A percentile compares a stretch with the other conserved stretches of the same genome.
phyloP scores from a whole-genome alignment of 2,888 invertebrate species.

The Drosophila antonietae region DNA sequence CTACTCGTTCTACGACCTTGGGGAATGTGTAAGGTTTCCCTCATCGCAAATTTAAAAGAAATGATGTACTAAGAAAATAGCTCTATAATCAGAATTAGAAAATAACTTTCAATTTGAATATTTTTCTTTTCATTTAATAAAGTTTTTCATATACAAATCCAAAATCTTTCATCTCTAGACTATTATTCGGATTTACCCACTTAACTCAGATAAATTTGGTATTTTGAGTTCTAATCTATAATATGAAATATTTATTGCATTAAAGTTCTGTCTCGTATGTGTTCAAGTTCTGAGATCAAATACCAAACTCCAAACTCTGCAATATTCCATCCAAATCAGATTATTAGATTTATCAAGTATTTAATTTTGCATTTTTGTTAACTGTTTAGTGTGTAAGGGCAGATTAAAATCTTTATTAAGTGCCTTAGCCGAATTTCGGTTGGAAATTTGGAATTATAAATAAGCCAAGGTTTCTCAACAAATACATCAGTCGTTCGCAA shows the following conservation, averaged over 20 bases:
- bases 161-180: background rate
- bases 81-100: background rate
- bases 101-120: background rate
- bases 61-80: no score
- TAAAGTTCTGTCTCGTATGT: background rate
- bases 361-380: background rate
- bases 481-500: slow-evolving; percentile 21
- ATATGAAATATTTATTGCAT: background rate
- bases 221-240: background rate
- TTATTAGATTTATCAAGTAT: slow-evolving; percentile 4
- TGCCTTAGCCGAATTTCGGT: background rate
- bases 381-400: background rate
- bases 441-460: slow-evolving; percentile 16
- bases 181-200: background rate
- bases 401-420: background rate
- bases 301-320: background rate
- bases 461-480: background rate
- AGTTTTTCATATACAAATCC: background rate
- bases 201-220: background rate
- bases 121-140: background rate
- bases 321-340: background rate
- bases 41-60: background rate
- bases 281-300: background rate
- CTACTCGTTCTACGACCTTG: slow-evolving; percentile 23
- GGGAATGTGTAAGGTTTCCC: slow-evolving; percentile 5